Percentiles rank a stretch among this genome's conserved stretches.
Evolutionary conservation across 2,113 vertebrate genomes (phyloP).

Genomic region (Eclectus roratus): DNA sequence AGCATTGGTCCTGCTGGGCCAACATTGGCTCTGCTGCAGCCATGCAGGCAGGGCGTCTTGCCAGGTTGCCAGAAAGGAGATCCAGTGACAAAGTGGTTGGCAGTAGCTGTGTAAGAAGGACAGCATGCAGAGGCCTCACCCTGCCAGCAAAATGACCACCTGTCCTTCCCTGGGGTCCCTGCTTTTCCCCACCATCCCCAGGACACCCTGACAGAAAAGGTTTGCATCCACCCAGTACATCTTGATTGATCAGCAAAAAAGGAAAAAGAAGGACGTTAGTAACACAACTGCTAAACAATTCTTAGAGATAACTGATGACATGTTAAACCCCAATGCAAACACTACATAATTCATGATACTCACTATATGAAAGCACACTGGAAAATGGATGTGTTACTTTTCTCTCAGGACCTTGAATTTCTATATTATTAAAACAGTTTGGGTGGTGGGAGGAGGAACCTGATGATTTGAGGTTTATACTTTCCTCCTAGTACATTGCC

Average conservation of each 20-base stretch:
- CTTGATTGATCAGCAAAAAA: neutral
- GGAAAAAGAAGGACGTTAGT: neutral
- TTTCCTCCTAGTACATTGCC: constrained; percentile 53
- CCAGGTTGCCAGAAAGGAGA: neutral
- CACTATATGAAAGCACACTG: constrained; percentile 22
- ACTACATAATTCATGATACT: constrained; percentile 15
- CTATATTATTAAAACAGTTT: constrained; percentile 69
- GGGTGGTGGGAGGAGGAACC: constrained; percentile 54
- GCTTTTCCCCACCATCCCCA: neutral
- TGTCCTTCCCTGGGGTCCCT: neutral
- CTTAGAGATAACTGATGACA: constrained; percentile 13
- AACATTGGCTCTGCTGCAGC: neutral
- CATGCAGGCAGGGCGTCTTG: neutral
- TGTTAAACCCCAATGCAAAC: constrained; percentile 21
- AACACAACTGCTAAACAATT: neutral
- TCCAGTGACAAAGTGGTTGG: neutral
- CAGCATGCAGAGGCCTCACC: accelerated
- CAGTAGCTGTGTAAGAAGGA: neutral
- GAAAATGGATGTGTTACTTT: constrained; percentile 48
- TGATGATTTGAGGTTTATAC: constrained; percentile 64
- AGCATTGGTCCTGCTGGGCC: neutral
- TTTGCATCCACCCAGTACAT: neutral
- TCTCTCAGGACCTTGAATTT: constrained; percentile 53
- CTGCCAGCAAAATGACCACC: neutral
- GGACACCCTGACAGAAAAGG: neutral